Base-by-base conservation (phyloP, 2,113 vertebrate species). In the Atrichornis clamosus region DNA sequence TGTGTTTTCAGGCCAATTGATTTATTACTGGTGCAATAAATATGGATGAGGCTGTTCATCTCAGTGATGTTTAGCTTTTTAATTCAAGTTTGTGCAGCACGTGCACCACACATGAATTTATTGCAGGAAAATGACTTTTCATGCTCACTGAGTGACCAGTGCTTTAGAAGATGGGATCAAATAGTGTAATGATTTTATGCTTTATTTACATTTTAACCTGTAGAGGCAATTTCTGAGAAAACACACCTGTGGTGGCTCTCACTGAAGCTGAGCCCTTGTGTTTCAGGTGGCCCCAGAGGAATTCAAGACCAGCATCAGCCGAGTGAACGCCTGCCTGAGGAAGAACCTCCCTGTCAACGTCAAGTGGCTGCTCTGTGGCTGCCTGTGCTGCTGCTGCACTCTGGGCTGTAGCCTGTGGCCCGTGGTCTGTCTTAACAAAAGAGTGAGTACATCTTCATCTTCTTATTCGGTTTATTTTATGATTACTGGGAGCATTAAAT, bases 351-450 rank as follows among this genome's bases (percentile, higher is more conserved):
- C 99, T 6, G 98, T 99, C 96, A 99, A 99, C 95, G 98, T 99
- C 76, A 99, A 99, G 97, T 99, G 99, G 99, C 98, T 99, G 92
- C 98, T 99, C 5, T 99, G 99, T 90, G 99, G 99, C 94, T 99
- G 99, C 97, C 98, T 99, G 93, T 99, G 99, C 97, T 99, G 99
- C 96, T 99, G 99, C 97, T 99, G 99, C 97, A 99, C 99, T 0
- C 98, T 99, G 77, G 99, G 99, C 95, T 99, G 99, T 97, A 99
- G 99, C 97, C 98, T 99, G n/a, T 99, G 99, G 99, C 99, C 99
- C 14, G 99, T 99, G 84, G 98, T 99, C 96, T 99, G 99, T 98
- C 99, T 99, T 97, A 99, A 99, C 98, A 99, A 99, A 98, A 99
- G 99, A 98, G 99, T 99, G 93, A 98, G 99, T 98, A 75, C 32